A percentile compares a stretch with the other conserved stretches of the same genome.
phyloP scores from a whole-genome alignment of 2,888 invertebrate genomes.

The Coremacera marginata region DNA sequence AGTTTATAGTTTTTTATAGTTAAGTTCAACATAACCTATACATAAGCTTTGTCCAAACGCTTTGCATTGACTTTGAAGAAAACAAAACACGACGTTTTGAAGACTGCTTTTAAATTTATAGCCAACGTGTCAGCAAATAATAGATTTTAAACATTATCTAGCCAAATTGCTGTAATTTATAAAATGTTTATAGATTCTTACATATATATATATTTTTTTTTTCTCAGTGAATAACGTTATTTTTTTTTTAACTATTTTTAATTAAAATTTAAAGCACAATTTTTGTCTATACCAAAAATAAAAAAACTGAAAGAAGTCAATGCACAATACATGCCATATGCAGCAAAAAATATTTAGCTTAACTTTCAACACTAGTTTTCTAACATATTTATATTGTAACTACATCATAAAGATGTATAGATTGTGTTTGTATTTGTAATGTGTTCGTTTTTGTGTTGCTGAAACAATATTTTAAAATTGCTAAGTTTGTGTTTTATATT shows the following conservation, averaged over 20 bases:
- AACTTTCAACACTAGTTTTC: neutral
- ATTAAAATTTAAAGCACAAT: too few species aligned
- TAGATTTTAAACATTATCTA: neutral
- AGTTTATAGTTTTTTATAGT: neutral
- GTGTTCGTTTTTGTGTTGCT: slow-evolving; percentile 39
- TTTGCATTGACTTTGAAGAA: neutral
- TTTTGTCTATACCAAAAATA: too few species aligned
- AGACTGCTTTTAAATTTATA: neutral
- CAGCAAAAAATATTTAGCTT: slow-evolving; percentile 5
- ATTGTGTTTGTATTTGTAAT: slow-evolving; percentile 14
- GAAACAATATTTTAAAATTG: slow-evolving; percentile 24
- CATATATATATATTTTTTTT: neutral
- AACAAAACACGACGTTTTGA: neutral
- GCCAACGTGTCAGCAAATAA: neutral
- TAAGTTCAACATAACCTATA: neutral
- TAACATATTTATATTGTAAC: neutral
- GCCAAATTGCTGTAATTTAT: too few species aligned
- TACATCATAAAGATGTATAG: too few species aligned
- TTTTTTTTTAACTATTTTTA: neutral
- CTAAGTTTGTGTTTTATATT: slow-evolving; percentile 43
- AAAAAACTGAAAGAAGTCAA: neutral
- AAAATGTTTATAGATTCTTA: neutral
- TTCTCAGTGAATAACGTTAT: neutral
- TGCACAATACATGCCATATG: slow-evolving; percentile 15
- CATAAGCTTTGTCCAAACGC: neutral